Conservation (phyloP, 2,113 vertebrate genomes). For the Ameiurus melas region DNA sequence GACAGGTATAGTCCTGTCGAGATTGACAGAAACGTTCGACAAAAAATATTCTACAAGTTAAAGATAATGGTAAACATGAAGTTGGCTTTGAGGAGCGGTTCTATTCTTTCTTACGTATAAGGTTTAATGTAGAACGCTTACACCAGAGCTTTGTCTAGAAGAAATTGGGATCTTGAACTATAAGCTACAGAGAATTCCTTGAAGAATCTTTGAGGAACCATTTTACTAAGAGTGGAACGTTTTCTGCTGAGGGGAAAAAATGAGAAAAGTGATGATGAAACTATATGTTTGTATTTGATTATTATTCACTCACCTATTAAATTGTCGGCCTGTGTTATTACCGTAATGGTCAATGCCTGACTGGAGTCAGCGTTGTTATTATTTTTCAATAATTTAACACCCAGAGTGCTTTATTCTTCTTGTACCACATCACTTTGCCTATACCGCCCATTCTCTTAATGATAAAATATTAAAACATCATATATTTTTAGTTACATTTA, state of each 20-base stretch:
- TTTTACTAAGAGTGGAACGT: neutral
- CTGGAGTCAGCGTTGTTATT: neutral
- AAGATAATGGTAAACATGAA: neutral
- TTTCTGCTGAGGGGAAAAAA: neutral
- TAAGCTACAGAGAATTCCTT: neutral
- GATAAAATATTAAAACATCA: neutral
- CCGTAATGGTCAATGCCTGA: neutral
- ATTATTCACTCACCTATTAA: neutral
- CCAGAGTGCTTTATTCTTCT: neutral
- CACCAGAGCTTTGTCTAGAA: neutral
- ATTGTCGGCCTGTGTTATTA: neutral
- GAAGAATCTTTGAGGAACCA: neutral
- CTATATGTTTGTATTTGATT: neutral
- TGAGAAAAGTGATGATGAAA: neutral
- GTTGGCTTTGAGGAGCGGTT: neutral
- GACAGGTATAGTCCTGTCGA: constrained; percentile 78
- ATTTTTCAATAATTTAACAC: neutral
- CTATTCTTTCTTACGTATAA: neutral
- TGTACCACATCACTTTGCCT: neutral
- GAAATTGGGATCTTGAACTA: neutral
- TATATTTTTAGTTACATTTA: neutral
- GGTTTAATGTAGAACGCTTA: neutral
- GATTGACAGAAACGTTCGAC: neutral
- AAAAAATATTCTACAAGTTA: neutral
- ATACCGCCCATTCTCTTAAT: neutral